Evolutionary conservation across 2,888 invertebrate genomes (phyloP), one percentile per base, ranked within the genome.

Genomic region (Ennomos fuscantarius): DNA sequence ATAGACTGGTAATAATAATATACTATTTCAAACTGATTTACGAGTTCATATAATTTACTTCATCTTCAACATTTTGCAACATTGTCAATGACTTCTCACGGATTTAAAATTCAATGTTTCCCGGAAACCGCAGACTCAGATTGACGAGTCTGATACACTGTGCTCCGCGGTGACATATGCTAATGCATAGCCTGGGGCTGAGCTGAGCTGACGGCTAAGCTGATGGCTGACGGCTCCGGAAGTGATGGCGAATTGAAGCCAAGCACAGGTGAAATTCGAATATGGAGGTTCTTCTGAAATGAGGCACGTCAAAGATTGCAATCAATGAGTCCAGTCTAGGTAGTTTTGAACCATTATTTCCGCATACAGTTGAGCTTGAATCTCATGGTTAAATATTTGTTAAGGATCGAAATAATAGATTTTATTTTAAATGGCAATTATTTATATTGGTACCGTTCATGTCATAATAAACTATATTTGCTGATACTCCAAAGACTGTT

Each of bases 141-240:
- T 57, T 52, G 57, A 57, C 57, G 52, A 57, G 43, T 6, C 35
- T 12, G 57, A 57, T 57, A 39, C 36, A 34, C 36, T 50, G 34
- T 15, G 34, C 43, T 8, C 12, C n/a, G 37, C 39, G 33, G 40
- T 51, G 64, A 66, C 64, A 60, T 66, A 66, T 66, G 66, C 52
- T 62, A 66, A 66, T 66, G 24, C n/a, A n/a, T n/a, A n/a, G n/a
- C 32, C 47, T 55, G 55, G n/a, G 13, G 40, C 40, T 55, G 53
- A 13, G 55, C 39, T 35, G 43, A 8, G 15, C 49, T 39, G 51
- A 46, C 41, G 39, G 32, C 54, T 12, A n/a, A 12, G 33, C 33
- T 32, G 54, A 15, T 36, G 33, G 13, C 13, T 42, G 57, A 43
- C 52, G 37, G 46, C 46, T 55, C 61, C 60, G 63, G 63, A 62